Evolutionary conservation across 2,797 vertebrate genomes (phyloP).

Genomic region (Odontamblyopus lacepedii): DNA sequence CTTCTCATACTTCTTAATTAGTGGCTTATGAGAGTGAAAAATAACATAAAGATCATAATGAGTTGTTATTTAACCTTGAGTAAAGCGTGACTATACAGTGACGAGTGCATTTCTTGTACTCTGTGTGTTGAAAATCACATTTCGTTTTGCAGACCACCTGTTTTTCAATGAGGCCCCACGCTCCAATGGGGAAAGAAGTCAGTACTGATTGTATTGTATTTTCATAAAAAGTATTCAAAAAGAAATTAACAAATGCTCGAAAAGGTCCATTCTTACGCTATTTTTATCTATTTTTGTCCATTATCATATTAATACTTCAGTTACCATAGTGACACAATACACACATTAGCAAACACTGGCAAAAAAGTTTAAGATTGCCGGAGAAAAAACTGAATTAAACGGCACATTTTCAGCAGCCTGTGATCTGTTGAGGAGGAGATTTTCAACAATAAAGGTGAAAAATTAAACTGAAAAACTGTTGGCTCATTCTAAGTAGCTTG

Average conservation of each 20-base stretch:
- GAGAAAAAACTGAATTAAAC: too few species aligned
- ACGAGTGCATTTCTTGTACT: not conserved
- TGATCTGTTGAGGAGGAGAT: too few species aligned
- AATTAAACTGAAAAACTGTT: too few species aligned
- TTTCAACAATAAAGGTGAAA: too few species aligned
- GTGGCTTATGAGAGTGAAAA: not conserved
- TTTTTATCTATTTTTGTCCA: not conserved
- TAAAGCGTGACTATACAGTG: not conserved
- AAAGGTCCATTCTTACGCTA: not conserved
- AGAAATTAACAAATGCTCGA: not conserved
- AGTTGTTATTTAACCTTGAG: not conserved
- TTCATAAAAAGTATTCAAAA: not conserved
- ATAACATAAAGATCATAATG: not conserved
- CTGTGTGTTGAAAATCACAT: not conserved
- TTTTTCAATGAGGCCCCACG: not conserved
- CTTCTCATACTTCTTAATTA: not conserved
- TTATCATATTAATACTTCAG: too few species aligned
- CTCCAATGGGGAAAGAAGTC: not conserved
- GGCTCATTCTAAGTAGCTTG: too few species aligned
- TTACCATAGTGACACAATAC: too few species aligned
- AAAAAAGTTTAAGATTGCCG: too few species aligned
- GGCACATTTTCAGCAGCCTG: too few species aligned
- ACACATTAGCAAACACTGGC: too few species aligned
- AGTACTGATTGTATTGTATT: not conserved
- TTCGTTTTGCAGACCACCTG: conserved; percentile 39